Evolutionary conservation across 1,140 invertebrate species (phyloP), one percentile per base, ranked within the genome.

Genomic region (Cataglyphis hispanica): DNA sequence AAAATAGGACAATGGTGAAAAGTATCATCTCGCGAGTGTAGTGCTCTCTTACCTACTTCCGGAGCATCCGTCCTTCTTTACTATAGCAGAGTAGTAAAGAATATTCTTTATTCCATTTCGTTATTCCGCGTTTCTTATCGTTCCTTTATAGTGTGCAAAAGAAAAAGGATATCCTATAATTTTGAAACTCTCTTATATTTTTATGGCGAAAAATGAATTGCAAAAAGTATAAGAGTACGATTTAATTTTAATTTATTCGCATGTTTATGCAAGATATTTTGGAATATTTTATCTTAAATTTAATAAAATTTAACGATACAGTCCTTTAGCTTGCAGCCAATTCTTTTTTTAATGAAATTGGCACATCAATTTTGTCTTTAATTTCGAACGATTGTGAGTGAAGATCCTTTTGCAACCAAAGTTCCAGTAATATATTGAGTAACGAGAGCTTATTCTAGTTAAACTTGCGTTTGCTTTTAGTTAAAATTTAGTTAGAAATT

Each of bases 91-190:
- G 63, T 53, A 80, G 43, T 69, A 56, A 80, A 69, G 40, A 66
- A 78, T 40, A 25, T 43, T 50, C 4, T 80, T 80, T 80, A 83
- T 83, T 83, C n/a, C 13, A 74, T 83, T 74, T 34, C 25, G 67
- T 83, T 83, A 74, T 61, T 13, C 67, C 34, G 53, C 50, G 50
- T 58, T 58, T 8, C 31, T 70, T 83, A 72, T 58, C 34, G 40
- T 72, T 72, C 10, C 25, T 46, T 72, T 53, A 43, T 4, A 13
- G 8, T 61, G 13, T 34, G n/a, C 10, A 72, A 19, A 60, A 69
- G 37, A 43, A 56, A 63, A n/a, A 67, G 40, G 7, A n/a, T 67
- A 6, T 22, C 7, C 16, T 8, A 8, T 67, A 34, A 22, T 19
- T 0, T 19, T 13, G 5, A 10, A 50, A 34, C 22, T 77, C 22